phyloP scores from a whole-genome alignment of 2,888 invertebrate genomes.

The Eupsilia transversa region DNA sequence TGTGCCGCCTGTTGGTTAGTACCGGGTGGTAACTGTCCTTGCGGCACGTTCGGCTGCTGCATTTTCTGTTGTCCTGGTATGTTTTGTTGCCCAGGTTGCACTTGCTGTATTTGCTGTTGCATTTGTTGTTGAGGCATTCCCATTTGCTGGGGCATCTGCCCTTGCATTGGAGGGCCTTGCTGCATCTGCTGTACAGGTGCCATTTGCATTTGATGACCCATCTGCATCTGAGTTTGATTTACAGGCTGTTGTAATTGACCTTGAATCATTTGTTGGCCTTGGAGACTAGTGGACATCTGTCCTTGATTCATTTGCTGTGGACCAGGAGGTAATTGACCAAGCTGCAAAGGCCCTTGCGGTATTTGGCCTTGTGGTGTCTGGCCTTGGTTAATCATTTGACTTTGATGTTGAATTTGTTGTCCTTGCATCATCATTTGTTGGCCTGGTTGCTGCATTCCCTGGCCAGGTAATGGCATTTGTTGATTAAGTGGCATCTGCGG shows the following conservation, averaged over 20 bases:
- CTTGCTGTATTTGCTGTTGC: conserved; percentile 65
- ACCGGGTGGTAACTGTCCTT: conserved; percentile 68
- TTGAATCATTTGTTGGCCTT: conserved; percentile 69
- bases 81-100: conserved; percentile 67
- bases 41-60: conserved; percentile 72
- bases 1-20: conserved; percentile 74
- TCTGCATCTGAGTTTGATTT: conserved; percentile 65
- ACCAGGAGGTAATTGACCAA: conserved; percentile 60
- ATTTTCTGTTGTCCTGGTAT: conserved; percentile 72
- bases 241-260: conserved; percentile 61
- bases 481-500: conserved; percentile 69
- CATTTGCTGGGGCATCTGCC: conserved; percentile 65
- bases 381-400: conserved; percentile 73
- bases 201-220: conserved; percentile 65
- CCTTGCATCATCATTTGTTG: conserved; percentile 79
- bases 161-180: conserved; percentile 65
- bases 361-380: conserved; percentile 73
- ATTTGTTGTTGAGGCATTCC: conserved; percentile 70
- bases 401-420: conserved; percentile 73
- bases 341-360: conserved; percentile 53
- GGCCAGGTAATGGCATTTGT: conserved; percentile 74
- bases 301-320: conserved; percentile 67
- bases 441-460: conserved; percentile 70
- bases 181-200: conserved; percentile 56
- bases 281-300: conserved; percentile 60